A percentile compares a stretch with the other conserved stretches of the same genome.
These are phyloP conservation scores for Chionoecetes opilio DNA, from an alignment of 1,140 invertebrate genomes.

Conservation along the genomic window DNA sequence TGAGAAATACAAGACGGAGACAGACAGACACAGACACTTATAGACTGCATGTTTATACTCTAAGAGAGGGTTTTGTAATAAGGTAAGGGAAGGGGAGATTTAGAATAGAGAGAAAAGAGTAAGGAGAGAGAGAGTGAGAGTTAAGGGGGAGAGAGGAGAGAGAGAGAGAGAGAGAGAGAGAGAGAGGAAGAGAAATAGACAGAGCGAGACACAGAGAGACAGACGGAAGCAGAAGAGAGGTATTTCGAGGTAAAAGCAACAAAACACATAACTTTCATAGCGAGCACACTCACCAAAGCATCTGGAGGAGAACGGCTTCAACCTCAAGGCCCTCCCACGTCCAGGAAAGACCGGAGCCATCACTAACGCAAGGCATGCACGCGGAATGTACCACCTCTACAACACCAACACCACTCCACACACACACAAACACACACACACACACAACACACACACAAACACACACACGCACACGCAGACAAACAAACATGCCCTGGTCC, in stretches of 20 bases:
- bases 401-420: background rate
- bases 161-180: conserved; percentile 27
- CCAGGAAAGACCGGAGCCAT: background rate
- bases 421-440: background rate
- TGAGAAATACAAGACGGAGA: no score
- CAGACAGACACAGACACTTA: no score
- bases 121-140: background rate
- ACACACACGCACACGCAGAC: background rate
- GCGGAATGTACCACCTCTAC: no score
- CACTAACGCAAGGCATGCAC: no score
- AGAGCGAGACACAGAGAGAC: conserved; percentile 14
- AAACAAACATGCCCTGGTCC: background rate
- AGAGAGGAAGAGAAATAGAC: background rate
- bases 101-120: no score
- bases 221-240: conserved; percentile 49
- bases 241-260: background rate
- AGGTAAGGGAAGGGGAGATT: no score
- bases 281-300: no score
- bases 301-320: no score
- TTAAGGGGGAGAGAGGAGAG: conserved; percentile 24
- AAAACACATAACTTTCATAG: background rate
- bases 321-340: no score
- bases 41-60: no score
- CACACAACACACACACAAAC: background rate
- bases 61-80: no score